A percentile compares a stretch with the other conserved stretches of the same genome.
phyloP scores from a whole-genome alignment of 2,888 invertebrate species.

The Apamea crenata region DNA sequence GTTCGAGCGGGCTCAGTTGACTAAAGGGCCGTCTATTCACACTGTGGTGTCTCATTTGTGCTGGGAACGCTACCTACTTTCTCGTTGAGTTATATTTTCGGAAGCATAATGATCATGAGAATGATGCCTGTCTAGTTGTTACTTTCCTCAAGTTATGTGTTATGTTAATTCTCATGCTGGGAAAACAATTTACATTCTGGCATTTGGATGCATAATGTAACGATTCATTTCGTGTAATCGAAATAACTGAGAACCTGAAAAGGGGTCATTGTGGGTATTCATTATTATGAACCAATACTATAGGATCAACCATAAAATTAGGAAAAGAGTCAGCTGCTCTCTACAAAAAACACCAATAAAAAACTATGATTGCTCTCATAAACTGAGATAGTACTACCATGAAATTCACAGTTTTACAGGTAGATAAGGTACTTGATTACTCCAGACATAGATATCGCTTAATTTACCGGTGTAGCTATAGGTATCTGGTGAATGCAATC shows the following conservation, averaged over 20 bases:
- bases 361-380: not conserved
- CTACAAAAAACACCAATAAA: not conserved
- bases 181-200: not conserved
- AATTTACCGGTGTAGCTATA: slow-evolving; percentile 61
- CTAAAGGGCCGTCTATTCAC: slow-evolving; percentile 30
- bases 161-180: not conserved
- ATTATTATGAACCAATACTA: no score
- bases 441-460: slow-evolving; percentile 63
- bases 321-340: not conserved
- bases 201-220: not conserved
- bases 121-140: not conserved
- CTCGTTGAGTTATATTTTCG: not conserved
- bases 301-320: not conserved
- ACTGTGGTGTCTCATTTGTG: slow-evolving; percentile 20
- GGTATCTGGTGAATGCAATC: slow-evolving; percentile 66
- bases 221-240: not conserved
- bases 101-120: slow-evolving; percentile 5
- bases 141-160: not conserved
- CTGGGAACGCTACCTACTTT: slow-evolving; percentile 11
- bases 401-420: slow-evolving; percentile 23
- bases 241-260: not conserved
- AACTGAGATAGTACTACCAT: not conserved
- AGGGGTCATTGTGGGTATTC: not conserved
- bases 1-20: no score
- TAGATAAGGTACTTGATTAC: slow-evolving; percentile 32